A percentile compares a stretch with the other conserved stretches of the same genome.
Conservation (phyloP, 2,797 vertebrate species). For the Sciurus vulgaris region DNA sequence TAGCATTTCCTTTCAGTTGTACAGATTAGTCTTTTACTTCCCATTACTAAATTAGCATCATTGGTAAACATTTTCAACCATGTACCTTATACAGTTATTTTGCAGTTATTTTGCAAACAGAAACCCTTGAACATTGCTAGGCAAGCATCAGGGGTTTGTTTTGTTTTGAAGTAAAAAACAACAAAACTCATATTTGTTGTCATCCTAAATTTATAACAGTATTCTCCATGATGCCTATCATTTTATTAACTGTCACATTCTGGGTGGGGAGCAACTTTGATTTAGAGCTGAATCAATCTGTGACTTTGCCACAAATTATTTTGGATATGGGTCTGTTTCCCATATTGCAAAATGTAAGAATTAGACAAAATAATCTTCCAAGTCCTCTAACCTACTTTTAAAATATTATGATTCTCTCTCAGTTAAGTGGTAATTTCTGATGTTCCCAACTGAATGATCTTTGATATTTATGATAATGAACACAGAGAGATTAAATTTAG, state of each 20-base stretch:
- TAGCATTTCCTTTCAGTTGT: slow-evolving; percentile 41
- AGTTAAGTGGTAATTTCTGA: neutral
- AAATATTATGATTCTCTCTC: slow-evolving; percentile 25
- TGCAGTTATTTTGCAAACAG: neutral
- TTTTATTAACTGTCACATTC: slow-evolving; percentile 56
- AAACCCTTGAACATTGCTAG: neutral
- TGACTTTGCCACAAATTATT: slow-evolving; percentile 12
- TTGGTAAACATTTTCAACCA: slow-evolving; percentile 42
- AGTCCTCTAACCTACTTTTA: slow-evolving; percentile 29
- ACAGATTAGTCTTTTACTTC: slow-evolving; percentile 53
- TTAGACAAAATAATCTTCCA: slow-evolving; percentile 52
- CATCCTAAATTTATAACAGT: slow-evolving; percentile 47
- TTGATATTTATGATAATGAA: slow-evolving; percentile 64
- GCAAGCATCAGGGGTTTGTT: neutral
- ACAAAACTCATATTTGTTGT: slow-evolving; percentile 9
- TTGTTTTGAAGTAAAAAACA: neutral
- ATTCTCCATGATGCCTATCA: neutral
- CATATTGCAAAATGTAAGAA: slow-evolving; percentile 57
- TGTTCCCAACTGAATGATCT: slow-evolving; percentile 56
- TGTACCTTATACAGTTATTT: neutral
- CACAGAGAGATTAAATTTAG: slow-evolving; percentile 49
- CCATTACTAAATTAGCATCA: slow-evolving; percentile 38
- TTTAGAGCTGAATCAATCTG: slow-evolving; percentile 19
- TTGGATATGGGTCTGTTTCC: neutral
- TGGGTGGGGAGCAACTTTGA: neutral